Base-by-base conservation (phyloP, 2,888 invertebrate species). In the Pemphredon lugubris region DNA sequence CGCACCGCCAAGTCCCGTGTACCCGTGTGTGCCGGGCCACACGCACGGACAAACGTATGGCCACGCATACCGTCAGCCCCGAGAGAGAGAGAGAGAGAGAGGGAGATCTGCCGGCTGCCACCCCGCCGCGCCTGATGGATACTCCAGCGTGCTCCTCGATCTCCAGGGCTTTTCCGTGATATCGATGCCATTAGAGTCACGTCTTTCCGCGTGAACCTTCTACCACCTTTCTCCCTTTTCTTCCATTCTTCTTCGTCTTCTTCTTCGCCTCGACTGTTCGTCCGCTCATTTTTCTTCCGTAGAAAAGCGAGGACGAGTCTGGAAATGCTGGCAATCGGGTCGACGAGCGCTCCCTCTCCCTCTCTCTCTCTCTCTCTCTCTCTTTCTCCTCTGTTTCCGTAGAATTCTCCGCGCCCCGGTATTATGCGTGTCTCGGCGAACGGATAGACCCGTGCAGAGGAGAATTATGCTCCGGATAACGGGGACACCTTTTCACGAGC, bases 321-420 rank as follows among this genome's bases (percentile, higher is more conserved):
- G 57, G 55, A 47, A 45, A 40, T 30, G 13, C 54, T 11, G 13
- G 18, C 71, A 69, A 69, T 70, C 58, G 44, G 71, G 71, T 61
- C 71, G 68, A 13, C 42, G 44, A 39, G 47, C 51, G 58, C 3
- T 34, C 61, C 54, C 58, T 69, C 50, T 64, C 58, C 65, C 68
- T 48, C 45, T 34, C 61, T 58, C 58, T 69, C 50, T 64, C 58
- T 60, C 68, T 48, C 45, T n/a, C n/a, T 34, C 61, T 58, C 58
- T 69, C 50, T 64, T 61, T 60, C 68, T 48, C 45, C 53, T n/a
- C n/a, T n/a, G 53, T 64, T 23, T 16, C 13, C 6, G 20, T 48
- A 9, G 32, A 26, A 30, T 51, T 45, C 11, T 23, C 47, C 21
- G 26, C 16, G 32, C 21, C 11, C 39, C 1, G 6, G 32, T 23